Evolutionary conservation across 2,888 invertebrate genomes (phyloP).

Genomic region (Caenorhabditis becei): DNA sequence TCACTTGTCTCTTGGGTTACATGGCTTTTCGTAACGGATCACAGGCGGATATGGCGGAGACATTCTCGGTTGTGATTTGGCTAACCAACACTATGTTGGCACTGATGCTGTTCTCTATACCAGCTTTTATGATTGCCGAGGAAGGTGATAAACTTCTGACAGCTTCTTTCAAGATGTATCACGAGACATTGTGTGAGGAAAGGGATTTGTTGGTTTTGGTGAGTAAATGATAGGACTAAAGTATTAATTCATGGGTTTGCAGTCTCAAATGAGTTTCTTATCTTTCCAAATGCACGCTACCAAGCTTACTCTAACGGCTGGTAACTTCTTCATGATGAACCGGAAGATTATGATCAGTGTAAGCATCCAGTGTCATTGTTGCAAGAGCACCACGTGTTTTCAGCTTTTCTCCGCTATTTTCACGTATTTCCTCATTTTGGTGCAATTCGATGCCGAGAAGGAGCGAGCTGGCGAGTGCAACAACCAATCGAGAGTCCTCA

Average conservation of each 20-base stretch:
- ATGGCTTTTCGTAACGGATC: constrained; percentile 57
- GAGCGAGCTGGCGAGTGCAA: constrained; percentile 47
- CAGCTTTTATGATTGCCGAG: constrained; percentile 72
- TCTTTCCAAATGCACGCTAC: constrained; percentile 74
- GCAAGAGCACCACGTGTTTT: constrained; percentile 9
- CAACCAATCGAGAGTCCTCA: constrained; percentile 54
- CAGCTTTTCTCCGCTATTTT: constrained; percentile 71
- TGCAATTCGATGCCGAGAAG: constrained; percentile 63
- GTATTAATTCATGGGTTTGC: no score
- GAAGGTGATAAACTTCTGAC: constrained; percentile 70
- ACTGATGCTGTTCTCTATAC: constrained; percentile 68
- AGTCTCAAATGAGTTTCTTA: constrained; percentile 73
- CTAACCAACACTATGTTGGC: constrained; percentile 66
- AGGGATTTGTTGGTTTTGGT: constrained; percentile 70
- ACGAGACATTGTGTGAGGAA: constrained; percentile 71
- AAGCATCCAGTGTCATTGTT: constrained; percentile 7
- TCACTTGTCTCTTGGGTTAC: constrained; percentile 59
- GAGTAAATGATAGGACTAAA: not conserved
- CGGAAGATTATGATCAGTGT: constrained; percentile 71
- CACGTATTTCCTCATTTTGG: constrained; percentile 71
- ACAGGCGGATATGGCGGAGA: constrained; percentile 65
- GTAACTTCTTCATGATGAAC: constrained; percentile 72
- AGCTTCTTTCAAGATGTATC: constrained; percentile 73
- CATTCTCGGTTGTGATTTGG: constrained; percentile 67
- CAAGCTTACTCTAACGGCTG: constrained; percentile 67